phyloP scores from a whole-genome alignment of 2,797 vertebrate genomes.

The Pterois miles region DNA sequence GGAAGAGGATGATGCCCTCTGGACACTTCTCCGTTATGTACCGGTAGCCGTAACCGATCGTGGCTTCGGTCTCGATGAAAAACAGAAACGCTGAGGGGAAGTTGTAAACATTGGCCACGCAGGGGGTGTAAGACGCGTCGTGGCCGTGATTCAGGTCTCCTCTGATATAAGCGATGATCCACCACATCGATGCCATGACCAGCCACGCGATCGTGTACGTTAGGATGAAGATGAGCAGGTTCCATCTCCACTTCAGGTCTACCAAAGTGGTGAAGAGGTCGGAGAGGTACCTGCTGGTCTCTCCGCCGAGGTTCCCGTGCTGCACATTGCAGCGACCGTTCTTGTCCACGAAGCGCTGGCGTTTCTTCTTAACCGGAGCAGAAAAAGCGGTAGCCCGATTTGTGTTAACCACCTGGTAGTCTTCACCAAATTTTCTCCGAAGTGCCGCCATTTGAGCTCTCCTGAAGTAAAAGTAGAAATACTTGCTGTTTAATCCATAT shows the following conservation, averaged over 20 bases:
- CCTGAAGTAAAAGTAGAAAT: not conserved
- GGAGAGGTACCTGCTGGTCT: constrained; percentile 91
- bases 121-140: constrained; percentile 86
- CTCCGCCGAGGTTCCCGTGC: constrained; percentile 92
- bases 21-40: constrained; percentile 94
- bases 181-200: constrained; percentile 95
- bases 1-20: constrained; percentile 91
- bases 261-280: constrained; percentile 94
- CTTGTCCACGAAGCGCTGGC: constrained; percentile 94
- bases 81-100: constrained; percentile 95
- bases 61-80: constrained; percentile 93
- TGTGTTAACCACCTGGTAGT: constrained; percentile 90
- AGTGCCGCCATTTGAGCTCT: constrained; percentile 86
- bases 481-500: constrained; percentile 67
- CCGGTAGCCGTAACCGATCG: constrained; percentile 92
- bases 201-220: constrained; percentile 94
- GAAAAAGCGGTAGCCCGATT: constrained; percentile 74
- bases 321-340: constrained; percentile 94
- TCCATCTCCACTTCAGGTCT: constrained; percentile 95
- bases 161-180: constrained; percentile 91
- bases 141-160: constrained; percentile 88
- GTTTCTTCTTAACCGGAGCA: constrained; percentile 86
- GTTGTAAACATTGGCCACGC: constrained; percentile 94
- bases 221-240: constrained; percentile 91
- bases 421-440: constrained; percentile 90